phyloP scores from a whole-genome alignment of 2,113 vertebrate genomes.

The Tragelaphus strepsiceros region DNA sequence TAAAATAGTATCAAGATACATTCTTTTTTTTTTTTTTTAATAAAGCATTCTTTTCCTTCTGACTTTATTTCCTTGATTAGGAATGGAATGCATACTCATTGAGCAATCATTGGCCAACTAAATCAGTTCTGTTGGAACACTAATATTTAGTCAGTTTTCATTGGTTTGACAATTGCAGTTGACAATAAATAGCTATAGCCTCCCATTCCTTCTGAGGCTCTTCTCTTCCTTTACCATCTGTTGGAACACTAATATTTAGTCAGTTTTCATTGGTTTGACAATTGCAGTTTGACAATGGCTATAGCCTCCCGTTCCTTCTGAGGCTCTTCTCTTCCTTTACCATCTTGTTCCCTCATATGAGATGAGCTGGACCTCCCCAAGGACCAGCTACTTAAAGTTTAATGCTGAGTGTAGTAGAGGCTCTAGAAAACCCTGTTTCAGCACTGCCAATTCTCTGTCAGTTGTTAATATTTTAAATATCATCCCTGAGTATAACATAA shows the following conservation, averaged over 20 bases:
- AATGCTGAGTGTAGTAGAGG: not conserved
- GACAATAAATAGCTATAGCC: not conserved
- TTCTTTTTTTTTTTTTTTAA: not conserved
- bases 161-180: not conserved
- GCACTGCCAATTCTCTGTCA: not conserved
- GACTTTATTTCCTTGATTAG: not conserved
- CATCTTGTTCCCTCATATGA: not conserved
- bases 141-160: not conserved
- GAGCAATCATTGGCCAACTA: not conserved
- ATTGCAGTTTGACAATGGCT: not conserved
- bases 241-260: not conserved
- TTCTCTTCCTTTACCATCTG: not conserved
- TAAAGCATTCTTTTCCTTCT: not conserved
- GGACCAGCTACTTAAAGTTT: not conserved
- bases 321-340: not conserved
- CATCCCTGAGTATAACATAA: not conserved
- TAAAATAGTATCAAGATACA: not conserved
- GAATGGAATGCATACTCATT: not conserved
- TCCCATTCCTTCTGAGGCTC: not conserved
- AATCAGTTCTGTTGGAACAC: not conserved
- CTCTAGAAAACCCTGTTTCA: not conserved
- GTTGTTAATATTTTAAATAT: not conserved
- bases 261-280: not conserved
- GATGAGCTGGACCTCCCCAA: not conserved
- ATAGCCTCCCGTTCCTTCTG: rapidly evolving